Base-by-base conservation (phyloP, 2,797 vertebrate species). In the Aratinga solstitialis region DNA sequence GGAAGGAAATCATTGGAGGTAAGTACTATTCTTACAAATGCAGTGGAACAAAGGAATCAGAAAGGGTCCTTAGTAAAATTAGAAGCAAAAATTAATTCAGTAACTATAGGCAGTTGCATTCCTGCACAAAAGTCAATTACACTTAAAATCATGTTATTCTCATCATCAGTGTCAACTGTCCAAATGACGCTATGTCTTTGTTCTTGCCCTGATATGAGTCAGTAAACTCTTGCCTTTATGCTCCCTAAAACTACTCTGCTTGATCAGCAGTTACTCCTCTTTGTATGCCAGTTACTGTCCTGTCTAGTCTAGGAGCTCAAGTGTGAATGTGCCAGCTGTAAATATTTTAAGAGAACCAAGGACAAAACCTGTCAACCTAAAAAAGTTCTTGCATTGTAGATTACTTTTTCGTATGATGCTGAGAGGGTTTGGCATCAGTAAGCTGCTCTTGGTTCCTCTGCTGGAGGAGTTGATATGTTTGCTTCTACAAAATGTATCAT, bases 1-100 rank as follows among this genome's bases (percentile, higher is more conserved):
- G 99, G 99, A 93, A 98, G 99, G 95, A 99, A 99, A 97, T 98
- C 99, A 3, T 99, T 98, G 16, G 99, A 99, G 98, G 99, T 99
- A 95, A 98, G 97, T 94, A n/a, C 86, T 10, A 34, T 84, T 79
- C 27, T 56, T 89, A 50, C 15, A 73, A 72, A 43, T 61, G 32
- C 32, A 65, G 61, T 77, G 61, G 87, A 77, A 54, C 26, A 77
- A 56, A 78, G 26, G 20, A 47, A 69, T 78, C 2, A 2, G 7
- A 72, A 84, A 56, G 19, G 45, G 13, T 73, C 51, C 32, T 47
- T 76, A 82, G 51, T 27, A 71, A 78, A 94, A 24, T 47, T 45
- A 76, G 40, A 93, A 87, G 30, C 48, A 88, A 83, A 94, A 79
- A 29, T 61, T 34, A 84, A 76, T 34, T 69, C 43, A 40, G 26